These are phyloP conservation scores for Drosophila quinaria DNA, from an alignment of 2,888 invertebrate species.

Conservation along the genomic window DNA sequence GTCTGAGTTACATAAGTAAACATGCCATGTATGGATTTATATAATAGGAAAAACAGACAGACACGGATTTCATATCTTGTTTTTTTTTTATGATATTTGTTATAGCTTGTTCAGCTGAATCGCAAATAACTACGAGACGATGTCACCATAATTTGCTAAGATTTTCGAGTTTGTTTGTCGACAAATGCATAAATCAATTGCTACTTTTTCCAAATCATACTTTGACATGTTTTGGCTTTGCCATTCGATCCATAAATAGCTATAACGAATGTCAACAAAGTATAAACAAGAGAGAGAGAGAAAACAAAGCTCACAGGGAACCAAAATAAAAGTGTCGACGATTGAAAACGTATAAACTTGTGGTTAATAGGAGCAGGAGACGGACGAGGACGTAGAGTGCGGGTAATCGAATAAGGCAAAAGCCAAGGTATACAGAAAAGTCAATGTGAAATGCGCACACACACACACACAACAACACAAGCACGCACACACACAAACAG, in stretches of 20 bases:
- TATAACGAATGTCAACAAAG: constrained; percentile 58
- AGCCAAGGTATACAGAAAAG: constrained; percentile 44
- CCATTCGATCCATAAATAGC: constrained; percentile 45
- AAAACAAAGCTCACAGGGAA: constrained; percentile 16
- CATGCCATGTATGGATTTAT: constrained; percentile 1
- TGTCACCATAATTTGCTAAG: constrained; percentile 27
- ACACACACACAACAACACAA: not conserved
- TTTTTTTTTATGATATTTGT: constrained; percentile 20
- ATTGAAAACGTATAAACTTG: constrained; percentile 39
- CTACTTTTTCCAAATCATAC: constrained; percentile 48
- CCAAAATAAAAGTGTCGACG: constrained; percentile 36
- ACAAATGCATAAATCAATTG: constrained; percentile 63
- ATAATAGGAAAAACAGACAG: not conserved
- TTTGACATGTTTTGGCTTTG: constrained; percentile 56
- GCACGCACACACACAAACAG: not conserved
- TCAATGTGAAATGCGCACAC: constrained; percentile 37
- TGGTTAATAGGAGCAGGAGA: not conserved
- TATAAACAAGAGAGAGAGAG: constrained; percentile 29
- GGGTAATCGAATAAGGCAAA: constrained; percentile 39
- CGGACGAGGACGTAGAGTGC: not conserved
- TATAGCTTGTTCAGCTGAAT: constrained; percentile 31
- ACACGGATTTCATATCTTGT: constrained; percentile 9
- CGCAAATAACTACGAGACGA: constrained; percentile 41
- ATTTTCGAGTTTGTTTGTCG: constrained; percentile 26
- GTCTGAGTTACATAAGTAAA: not conserved